Conservation (phyloP, 1,140 invertebrate species). For the Lordiphosa clarofinis region DNA sequence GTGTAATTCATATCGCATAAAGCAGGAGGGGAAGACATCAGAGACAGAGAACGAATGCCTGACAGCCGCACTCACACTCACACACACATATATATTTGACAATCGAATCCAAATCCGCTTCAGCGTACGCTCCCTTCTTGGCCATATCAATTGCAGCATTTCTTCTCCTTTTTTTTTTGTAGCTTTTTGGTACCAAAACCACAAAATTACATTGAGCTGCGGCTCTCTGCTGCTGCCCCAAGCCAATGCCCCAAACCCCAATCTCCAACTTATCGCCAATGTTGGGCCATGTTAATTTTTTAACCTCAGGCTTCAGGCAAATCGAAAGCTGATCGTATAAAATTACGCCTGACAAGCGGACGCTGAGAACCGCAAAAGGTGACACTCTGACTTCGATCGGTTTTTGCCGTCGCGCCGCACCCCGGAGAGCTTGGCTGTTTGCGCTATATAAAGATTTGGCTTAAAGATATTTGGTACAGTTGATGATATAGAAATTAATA, state of each 20-base stretch:
- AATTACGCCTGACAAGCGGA: conserved; percentile 71
- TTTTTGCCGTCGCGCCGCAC: conserved; percentile 23
- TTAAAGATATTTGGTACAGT: too few species aligned
- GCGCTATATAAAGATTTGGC: neutral
- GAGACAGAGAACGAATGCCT: conserved; percentile 6
- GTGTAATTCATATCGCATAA: conserved; percentile 76
- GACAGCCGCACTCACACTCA: conserved; percentile 41
- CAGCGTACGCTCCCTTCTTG: conserved; percentile 36
- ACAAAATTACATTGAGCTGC: conserved; percentile 65
- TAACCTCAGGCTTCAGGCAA: conserved; percentile 73
- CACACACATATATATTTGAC: conserved; percentile 57
- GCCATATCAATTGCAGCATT: conserved; percentile 66
- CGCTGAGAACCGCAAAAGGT: conserved; percentile 71
- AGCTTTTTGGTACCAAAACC: conserved; percentile 54
- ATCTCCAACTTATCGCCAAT: conserved; percentile 67
- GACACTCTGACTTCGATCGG: conserved; percentile 54
- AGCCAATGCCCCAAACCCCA: conserved; percentile 40
- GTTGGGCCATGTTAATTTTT: conserved; percentile 71
- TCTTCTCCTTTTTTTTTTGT: conserved; percentile 10
- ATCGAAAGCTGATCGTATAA: conserved; percentile 76
- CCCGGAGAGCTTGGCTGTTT: conserved; percentile 1
- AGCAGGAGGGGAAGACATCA: conserved; percentile 24
- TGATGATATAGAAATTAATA: too few species aligned
- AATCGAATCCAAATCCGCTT: conserved; percentile 61
- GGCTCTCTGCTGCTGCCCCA: neutral